Percentiles rank a stretch among this genome's conserved stretches.
Evolutionary conservation across 2,113 vertebrate species (phyloP).

Genomic region (Kryptolebias marmoratus): DNA sequence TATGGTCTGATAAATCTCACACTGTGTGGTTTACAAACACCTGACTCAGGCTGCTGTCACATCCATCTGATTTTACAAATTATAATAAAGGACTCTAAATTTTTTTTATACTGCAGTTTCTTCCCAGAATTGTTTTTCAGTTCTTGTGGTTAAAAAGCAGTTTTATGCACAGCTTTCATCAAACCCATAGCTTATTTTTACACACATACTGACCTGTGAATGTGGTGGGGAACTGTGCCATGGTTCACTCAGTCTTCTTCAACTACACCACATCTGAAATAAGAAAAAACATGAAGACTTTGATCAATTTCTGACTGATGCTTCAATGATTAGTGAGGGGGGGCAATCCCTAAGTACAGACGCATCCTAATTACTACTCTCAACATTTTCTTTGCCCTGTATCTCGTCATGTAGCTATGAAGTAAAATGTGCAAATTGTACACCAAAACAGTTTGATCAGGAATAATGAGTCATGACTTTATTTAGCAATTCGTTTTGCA

Average conservation of each 20-base stretch:
- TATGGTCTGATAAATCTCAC: background rate
- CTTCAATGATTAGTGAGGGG: background rate
- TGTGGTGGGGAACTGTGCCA: slow-evolving; percentile 97
- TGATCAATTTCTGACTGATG: background rate
- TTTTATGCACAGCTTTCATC: background rate
- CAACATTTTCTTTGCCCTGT: no score
- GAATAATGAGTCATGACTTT: no score
- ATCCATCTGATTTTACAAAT: background rate
- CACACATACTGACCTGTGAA: slow-evolving; percentile 89
- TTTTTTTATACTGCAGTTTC: no score
- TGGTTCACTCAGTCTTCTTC: slow-evolving; percentile 87
- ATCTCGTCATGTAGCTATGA: no score
- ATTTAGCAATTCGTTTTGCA: no score
- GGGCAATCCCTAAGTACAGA: no score
- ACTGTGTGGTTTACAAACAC: background rate
- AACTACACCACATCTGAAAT: slow-evolving; percentile 73
- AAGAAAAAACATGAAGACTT: background rate
- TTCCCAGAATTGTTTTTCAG: background rate
- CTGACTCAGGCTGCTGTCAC: background rate
- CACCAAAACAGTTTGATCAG: no score
- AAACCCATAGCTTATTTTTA: no score
- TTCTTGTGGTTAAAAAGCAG: background rate
- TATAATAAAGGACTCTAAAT: no score
- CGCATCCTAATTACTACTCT: no score
- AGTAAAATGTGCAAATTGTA: no score